A percentile compares a stretch with the other conserved stretches of the same genome.
Evolutionary conservation across 2,888 invertebrate species (phyloP).

Genomic region (Byasa hedistus): DNA sequence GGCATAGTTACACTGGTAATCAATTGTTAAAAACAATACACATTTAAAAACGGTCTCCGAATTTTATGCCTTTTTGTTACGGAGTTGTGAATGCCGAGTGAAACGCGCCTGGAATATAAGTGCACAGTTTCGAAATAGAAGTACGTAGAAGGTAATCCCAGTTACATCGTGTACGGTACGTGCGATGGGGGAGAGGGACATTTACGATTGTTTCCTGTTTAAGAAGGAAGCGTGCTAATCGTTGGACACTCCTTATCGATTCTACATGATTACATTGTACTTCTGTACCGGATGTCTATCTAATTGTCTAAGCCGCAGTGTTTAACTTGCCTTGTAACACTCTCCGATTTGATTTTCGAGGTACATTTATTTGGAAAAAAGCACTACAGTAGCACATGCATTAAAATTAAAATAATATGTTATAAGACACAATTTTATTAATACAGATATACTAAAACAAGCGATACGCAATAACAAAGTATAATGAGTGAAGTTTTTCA

Average conservation of each 20-base stretch:
- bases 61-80: not conserved
- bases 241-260: slow-evolving; percentile 20
- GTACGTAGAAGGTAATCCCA: slow-evolving; percentile 3
- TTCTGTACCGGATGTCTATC: slow-evolving; percentile 19
- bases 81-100: not conserved
- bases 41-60: not conserved
- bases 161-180: not conserved
- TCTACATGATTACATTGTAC: slow-evolving; percentile 15
- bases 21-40: no score
- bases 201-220: slow-evolving; percentile 12
- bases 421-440: no score
- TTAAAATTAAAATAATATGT: no score
- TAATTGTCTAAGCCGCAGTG: not conserved
- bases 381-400: no score
- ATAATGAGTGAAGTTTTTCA: no score
- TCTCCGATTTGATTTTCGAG: no score
- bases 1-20: no score
- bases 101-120: slow-evolving; percentile 2
- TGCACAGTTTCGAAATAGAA: not conserved
- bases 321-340: no score
- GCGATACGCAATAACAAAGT: no score
- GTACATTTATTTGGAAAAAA: no score
- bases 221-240: slow-evolving; percentile 27
- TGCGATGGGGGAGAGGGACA: not conserved
- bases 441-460: no score